These are phyloP conservation scores for Stenotaenia linearis DNA, from an alignment of 2,888 invertebrate species.

Conservation along the genomic window DNA sequence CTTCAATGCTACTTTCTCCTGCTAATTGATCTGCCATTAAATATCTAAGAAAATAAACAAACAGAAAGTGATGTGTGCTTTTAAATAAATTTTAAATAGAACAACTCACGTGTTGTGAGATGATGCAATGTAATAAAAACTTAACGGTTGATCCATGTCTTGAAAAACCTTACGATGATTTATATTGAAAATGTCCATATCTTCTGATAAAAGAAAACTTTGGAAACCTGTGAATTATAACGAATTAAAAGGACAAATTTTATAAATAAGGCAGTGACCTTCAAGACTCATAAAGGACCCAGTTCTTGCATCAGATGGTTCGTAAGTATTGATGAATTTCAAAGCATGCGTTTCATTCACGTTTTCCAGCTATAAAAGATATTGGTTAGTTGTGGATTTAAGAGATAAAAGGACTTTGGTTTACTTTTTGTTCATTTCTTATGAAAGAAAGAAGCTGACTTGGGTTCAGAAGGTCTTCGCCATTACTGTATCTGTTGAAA, in stretches of 20 bases:
- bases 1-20: conserved; percentile 57
- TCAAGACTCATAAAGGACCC: conserved; percentile 38
- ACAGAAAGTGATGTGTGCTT: too few relatives aligned
- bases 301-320: conserved; percentile 43
- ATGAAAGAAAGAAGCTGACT: background rate
- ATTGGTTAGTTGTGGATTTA: background rate
- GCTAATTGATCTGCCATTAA: conserved; percentile 55
- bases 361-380: conserved; percentile 23
- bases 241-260: background rate
- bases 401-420: background rate
- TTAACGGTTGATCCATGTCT: conserved; percentile 56
- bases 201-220: conserved; percentile 49
- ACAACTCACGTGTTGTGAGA: conserved; percentile 63
- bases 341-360: conserved; percentile 41
- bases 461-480: background rate
- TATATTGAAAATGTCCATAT: conserved; percentile 52
- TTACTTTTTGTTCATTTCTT: conserved; percentile 15
- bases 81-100: too few relatives aligned
- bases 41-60: conserved; percentile 48
- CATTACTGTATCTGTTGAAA: conserved; percentile 14
- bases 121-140: conserved; percentile 56
- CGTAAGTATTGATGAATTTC: conserved; percentile 45
- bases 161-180: conserved; percentile 52
- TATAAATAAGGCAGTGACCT: conserved; percentile 38
- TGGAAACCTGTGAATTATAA: conserved; percentile 47